A percentile compares a stretch with the other conserved stretches of the same genome.
Evolutionary conservation across 1,140 invertebrate genomes (phyloP).

Genomic region (Trichonephila inaurata): DNA sequence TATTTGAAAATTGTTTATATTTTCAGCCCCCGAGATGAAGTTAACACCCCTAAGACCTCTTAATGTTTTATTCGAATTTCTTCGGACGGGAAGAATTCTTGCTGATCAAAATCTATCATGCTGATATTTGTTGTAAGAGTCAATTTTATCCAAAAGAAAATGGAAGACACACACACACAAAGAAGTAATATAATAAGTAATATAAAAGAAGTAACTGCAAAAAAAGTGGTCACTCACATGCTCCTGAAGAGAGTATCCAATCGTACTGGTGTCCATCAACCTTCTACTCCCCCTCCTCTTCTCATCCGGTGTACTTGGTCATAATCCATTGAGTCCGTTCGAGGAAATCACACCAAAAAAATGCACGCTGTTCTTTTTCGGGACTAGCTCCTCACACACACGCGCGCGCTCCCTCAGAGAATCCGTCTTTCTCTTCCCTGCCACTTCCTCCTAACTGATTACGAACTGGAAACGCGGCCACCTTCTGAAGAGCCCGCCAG

Average conservation of each 20-base stretch:
- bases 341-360: not conserved
- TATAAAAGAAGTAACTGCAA: too few species aligned
- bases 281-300: not conserved
- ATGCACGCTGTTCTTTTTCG: not conserved
- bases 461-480: constrained; percentile 6
- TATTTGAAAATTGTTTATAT: too few species aligned
- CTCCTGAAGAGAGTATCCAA: constrained; percentile 66
- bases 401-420: not conserved
- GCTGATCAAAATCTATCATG: too few species aligned
- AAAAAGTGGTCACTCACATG: constrained; percentile 44
- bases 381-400: not conserved
- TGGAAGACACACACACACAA: too few species aligned
- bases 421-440: not conserved
- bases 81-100: too few species aligned
- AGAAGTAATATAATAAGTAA: too few species aligned
- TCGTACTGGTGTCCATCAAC: constrained; percentile 37
- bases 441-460: not conserved
- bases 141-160: too few species aligned
- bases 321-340: not conserved
- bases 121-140: too few species aligned
- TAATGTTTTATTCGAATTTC: too few species aligned
- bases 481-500: constrained; percentile 5
- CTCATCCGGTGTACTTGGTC: not conserved
- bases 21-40: too few species aligned
- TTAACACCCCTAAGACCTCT: too few species aligned